Percentiles rank a stretch among this genome's conserved stretches.
Conservation (phyloP, 2,888 invertebrate species). For the Eilema sororculum region DNA sequence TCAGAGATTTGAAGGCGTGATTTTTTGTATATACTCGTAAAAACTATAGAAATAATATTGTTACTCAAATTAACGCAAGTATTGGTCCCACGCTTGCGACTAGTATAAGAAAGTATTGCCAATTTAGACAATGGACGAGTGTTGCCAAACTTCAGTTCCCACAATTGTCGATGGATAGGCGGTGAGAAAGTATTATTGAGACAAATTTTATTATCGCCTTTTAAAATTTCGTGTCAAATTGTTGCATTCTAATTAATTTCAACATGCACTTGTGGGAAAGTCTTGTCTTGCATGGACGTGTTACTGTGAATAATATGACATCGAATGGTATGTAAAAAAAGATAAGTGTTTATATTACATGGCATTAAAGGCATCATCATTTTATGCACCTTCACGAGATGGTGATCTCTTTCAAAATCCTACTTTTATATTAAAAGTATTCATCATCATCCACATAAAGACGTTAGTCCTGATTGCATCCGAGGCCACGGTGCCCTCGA, state of each 20-base stretch:
- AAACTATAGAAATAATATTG: no score
- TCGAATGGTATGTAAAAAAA: background rate
- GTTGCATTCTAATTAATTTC: constrained; percentile 23
- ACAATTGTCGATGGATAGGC: constrained; percentile 35
- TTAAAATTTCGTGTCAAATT: constrained; percentile 29
- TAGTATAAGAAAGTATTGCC: constrained; percentile 3
- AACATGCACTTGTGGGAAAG: background rate
- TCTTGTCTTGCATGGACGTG: background rate
- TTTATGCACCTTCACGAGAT: no score
- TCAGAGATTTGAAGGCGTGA: no score
- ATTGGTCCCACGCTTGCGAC: constrained; percentile 9
- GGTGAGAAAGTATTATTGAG: constrained; percentile 42
- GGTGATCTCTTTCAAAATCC: background rate
- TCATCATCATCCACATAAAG: no score
- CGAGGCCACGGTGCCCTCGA: no score
- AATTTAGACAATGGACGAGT: constrained; percentile 35
- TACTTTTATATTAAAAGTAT: no score
- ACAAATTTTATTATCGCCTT: constrained; percentile 30
- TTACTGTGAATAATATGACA: background rate
- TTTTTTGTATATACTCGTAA: no score
- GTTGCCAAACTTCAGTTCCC: constrained; percentile 29
- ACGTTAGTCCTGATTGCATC: no score
- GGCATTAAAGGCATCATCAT: no score
- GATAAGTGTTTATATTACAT: no score
- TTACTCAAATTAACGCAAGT: no score